Evolutionary conservation across 2,113 vertebrate genomes (phyloP).

Genomic region (Apaloderma vittatum): DNA sequence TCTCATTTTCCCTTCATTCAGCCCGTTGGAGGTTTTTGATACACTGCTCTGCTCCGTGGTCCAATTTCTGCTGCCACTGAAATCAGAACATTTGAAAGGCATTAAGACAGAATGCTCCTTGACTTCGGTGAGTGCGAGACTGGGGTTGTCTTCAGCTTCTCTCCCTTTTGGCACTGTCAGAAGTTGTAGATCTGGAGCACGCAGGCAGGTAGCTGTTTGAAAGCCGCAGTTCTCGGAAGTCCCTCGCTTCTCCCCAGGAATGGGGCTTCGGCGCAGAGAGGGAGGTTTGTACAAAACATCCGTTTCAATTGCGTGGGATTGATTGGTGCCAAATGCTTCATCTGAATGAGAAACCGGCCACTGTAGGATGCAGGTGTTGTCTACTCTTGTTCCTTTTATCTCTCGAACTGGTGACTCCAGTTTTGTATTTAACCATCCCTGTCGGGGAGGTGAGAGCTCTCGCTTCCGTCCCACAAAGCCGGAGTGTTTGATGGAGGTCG

Average conservation of each 20-base stretch:
- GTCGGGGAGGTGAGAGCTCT: background rate
- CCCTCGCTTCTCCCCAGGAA: background rate
- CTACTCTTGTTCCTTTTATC: constrained; percentile 45
- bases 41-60: background rate
- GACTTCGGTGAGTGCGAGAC: fast-evolving
- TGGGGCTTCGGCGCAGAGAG: fast-evolving
- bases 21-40: background rate
- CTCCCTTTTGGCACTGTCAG: background rate
- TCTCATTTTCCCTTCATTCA: background rate
- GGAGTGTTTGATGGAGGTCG: background rate
- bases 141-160: background rate
- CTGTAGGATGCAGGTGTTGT: constrained; percentile 41
- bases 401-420: background rate
- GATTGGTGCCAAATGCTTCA: background rate
- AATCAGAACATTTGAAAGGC: background rate
- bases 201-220: background rate
- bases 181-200: background rate
- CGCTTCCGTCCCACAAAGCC: fast-evolving
- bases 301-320: fast-evolving
- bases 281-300: background rate
- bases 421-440: background rate
- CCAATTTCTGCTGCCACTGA: background rate
- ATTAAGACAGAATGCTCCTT: background rate
- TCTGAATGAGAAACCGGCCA: background rate
- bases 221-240: background rate